Conservation (phyloP, 2,888 invertebrate genomes). For the Thera britannica region DNA sequence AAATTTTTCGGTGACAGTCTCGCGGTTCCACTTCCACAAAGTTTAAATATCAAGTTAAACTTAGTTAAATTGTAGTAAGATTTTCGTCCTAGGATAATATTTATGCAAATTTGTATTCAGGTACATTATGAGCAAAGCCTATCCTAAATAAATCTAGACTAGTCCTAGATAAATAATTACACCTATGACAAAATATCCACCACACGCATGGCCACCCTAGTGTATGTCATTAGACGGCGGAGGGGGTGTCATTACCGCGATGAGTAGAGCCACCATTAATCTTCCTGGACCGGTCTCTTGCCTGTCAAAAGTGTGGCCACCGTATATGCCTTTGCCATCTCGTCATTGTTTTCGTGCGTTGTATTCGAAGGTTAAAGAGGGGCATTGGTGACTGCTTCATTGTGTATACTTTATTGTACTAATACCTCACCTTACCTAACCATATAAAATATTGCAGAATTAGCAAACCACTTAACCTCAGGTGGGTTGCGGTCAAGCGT, state of each 20-base stretch:
- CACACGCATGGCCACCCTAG: slow-evolving; percentile 53
- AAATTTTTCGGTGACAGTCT: too few relatives aligned
- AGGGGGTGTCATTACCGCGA: slow-evolving; percentile 83
- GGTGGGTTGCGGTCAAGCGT: too few relatives aligned
- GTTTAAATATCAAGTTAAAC: too few relatives aligned
- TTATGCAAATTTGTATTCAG: too few relatives aligned
- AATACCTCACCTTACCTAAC: not conserved
- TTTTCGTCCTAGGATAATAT: too few relatives aligned
- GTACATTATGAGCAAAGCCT: too few relatives aligned
- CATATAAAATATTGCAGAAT: too few relatives aligned
- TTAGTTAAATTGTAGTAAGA: too few relatives aligned
- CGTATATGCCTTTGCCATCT: slow-evolving; percentile 43
- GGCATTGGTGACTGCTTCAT: slow-evolving; percentile 25
- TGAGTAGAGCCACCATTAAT: slow-evolving; percentile 82
- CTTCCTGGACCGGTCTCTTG: slow-evolving; percentile 77
- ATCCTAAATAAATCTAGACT: too few relatives aligned
- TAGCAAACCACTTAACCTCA: too few relatives aligned
- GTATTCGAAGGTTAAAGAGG: slow-evolving; percentile 19
- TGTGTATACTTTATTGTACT: slow-evolving; percentile 2
- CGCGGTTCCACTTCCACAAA: too few relatives aligned
- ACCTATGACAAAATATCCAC: not conserved
- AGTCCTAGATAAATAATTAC: not conserved
- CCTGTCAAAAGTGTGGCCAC: slow-evolving; percentile 83
- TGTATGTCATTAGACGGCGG: slow-evolving; percentile 81
- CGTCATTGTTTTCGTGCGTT: slow-evolving; percentile 29